Conservation (phyloP, 2,888 invertebrate species). For the Pogonocherus hispidulus region DNA sequence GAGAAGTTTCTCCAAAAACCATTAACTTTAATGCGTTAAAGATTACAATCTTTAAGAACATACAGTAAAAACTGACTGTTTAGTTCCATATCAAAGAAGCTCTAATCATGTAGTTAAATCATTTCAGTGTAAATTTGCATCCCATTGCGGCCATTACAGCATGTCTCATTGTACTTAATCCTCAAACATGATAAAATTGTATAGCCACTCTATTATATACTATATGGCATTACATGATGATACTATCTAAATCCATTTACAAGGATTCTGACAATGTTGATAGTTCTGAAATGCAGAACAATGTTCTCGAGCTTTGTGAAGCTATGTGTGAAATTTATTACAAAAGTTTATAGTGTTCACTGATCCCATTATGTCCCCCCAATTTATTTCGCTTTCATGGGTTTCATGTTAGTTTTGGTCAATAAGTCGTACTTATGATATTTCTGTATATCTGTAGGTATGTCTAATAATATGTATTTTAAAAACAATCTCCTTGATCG, state of each 20-base stretch:
- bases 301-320: conserved; percentile 5
- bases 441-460: too few relatives aligned
- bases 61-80: too few relatives aligned
- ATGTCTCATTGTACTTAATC: not conserved
- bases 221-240: too few relatives aligned
- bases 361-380: not conserved
- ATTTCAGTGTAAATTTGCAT: too few relatives aligned
- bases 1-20: too few relatives aligned
- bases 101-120: too few relatives aligned
- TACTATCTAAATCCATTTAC: not conserved
- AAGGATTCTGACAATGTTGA: not conserved
- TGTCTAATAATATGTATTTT: too few relatives aligned
- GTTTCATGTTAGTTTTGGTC: not conserved
- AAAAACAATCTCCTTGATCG: too few relatives aligned
- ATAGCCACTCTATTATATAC: not conserved
- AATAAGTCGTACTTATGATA: too few relatives aligned
- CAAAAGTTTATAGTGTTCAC: conserved; percentile 10
- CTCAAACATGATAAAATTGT: not conserved
- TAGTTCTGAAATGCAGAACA: conserved; percentile 7
- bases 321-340: conserved; percentile 21
- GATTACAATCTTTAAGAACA: too few relatives aligned
- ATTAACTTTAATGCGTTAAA: too few relatives aligned
- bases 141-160: not conserved
- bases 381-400: not conserved
- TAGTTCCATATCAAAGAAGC: too few relatives aligned